These are phyloP conservation scores for Ostrea denselamellosa DNA, from an alignment of 1,140 invertebrate species.

Conservation along the genomic window DNA sequence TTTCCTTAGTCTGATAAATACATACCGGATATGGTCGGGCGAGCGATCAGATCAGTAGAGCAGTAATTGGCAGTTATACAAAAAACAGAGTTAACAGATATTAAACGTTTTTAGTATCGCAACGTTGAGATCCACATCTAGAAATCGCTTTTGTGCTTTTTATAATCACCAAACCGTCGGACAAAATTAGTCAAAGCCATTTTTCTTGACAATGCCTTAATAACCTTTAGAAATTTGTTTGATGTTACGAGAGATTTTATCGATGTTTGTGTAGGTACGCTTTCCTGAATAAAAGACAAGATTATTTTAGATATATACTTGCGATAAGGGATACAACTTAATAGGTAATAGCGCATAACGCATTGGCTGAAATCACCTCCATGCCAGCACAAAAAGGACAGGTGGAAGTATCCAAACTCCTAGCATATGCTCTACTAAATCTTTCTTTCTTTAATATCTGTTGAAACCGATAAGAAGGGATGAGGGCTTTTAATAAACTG, in stretches of 20 bases:
- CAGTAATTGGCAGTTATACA: constrained; percentile 23
- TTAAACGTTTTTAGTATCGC: constrained; percentile 39
- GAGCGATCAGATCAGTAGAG: not conserved
- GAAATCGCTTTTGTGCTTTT: constrained; percentile 35
- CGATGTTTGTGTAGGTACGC: not conserved
- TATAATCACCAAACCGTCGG: constrained; percentile 6
- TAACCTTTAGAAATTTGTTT: constrained; percentile 27
- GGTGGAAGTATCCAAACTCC: not conserved
- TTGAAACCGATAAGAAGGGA: constrained; percentile 24
- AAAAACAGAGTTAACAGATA: constrained; percentile 20
- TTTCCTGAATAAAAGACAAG: constrained; percentile 33
- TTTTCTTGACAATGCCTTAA: constrained; percentile 36
- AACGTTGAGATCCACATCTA: constrained; percentile 25
- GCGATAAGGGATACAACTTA: constrained; percentile 25
- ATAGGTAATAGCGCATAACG: constrained; percentile 32
- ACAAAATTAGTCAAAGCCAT: constrained; percentile 33
- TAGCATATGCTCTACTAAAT: constrained; percentile 24
- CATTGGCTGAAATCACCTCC: constrained; percentile 2
- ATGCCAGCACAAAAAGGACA: not conserved
- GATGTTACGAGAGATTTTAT: constrained; percentile 32
- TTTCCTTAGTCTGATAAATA: constrained; percentile 36
- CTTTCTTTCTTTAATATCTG: constrained; percentile 30
- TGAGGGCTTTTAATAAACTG: constrained; percentile 24
- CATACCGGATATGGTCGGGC: constrained; percentile 33
- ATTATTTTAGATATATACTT: constrained; percentile 37